phyloP scores from a whole-genome alignment of 2,888 invertebrate species.

The Gortyna flavago region DNA sequence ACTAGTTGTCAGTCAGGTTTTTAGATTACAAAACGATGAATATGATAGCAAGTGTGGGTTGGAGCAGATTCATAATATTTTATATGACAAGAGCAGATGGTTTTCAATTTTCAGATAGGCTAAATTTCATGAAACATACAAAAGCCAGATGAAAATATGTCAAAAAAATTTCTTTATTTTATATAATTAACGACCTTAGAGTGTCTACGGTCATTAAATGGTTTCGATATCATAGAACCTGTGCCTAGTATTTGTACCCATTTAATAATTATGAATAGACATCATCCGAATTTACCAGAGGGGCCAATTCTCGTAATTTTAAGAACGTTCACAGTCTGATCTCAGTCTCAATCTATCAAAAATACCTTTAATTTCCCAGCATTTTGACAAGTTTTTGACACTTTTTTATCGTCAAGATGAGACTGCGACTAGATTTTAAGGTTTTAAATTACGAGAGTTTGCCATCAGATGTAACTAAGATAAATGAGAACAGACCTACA shows the following conservation, averaged over 20 bases:
- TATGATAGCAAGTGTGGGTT: slow-evolving; percentile 3
- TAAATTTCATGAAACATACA: not conserved
- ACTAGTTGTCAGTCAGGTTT: too few species aligned
- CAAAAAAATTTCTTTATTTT: not conserved
- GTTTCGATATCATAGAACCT: not conserved
- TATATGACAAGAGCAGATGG: slow-evolving; percentile 25
- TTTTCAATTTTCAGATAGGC: slow-evolving; percentile 31
- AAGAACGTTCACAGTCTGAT: too few species aligned
- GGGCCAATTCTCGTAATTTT: too few species aligned
- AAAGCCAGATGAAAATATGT: slow-evolving; percentile 16
- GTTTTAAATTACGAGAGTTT: too few species aligned
- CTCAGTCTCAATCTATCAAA: too few species aligned
- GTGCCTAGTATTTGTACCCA: not conserved
- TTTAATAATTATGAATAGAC: slow-evolving; percentile 1
- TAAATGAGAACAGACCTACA: too few species aligned
- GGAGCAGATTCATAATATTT: slow-evolving; percentile 16
- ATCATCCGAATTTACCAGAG: not conserved
- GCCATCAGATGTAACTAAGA: not conserved
- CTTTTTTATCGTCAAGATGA: too few species aligned
- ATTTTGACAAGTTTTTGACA: too few species aligned
- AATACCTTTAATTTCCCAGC: too few species aligned
- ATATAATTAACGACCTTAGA: not conserved
- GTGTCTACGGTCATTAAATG: not conserved
- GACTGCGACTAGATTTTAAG: too few species aligned
- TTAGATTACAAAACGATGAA: slow-evolving; percentile 13